phyloP scores from a whole-genome alignment of 2,797 vertebrate species.

The Cyclura pinguis region DNA sequence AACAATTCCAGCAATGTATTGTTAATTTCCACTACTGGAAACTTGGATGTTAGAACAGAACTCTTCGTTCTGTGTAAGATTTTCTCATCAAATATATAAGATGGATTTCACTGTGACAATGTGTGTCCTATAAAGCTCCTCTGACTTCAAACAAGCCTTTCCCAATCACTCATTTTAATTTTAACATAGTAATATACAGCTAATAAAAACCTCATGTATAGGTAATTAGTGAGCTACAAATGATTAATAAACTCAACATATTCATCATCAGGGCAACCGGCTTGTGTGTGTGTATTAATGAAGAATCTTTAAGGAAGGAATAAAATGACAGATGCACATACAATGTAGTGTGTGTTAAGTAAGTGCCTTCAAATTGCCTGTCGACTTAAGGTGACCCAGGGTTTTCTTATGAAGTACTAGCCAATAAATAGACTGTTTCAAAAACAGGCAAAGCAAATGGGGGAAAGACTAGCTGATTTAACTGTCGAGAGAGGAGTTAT shows the following conservation, averaged over 20 bases:
- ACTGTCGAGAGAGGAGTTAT: too few species aligned
- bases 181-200: background rate
- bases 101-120: background rate
- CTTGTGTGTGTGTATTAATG: too few species aligned
- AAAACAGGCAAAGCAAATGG: too few species aligned
- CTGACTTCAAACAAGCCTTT: background rate
- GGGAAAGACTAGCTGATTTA: too few species aligned
- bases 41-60: slow-evolving; percentile 27
- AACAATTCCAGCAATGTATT: slow-evolving; percentile 12
- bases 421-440: too few species aligned
- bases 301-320: too few species aligned
- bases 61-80: background rate
- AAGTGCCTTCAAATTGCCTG: too few species aligned
- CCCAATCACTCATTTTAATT: background rate
- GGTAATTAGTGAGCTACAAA: background rate
- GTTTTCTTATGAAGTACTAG: too few species aligned
- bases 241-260: too few species aligned
- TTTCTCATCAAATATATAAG: slow-evolving; percentile 7
- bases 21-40: background rate
- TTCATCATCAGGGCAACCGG: background rate
- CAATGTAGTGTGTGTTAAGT: too few species aligned
- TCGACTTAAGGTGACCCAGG: too few species aligned
- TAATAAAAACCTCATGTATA: background rate
- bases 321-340: too few species aligned
- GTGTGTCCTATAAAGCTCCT: background rate